phyloP scores from a whole-genome alignment of 2,797 vertebrate species.

The Myotis daubentonii region DNA sequence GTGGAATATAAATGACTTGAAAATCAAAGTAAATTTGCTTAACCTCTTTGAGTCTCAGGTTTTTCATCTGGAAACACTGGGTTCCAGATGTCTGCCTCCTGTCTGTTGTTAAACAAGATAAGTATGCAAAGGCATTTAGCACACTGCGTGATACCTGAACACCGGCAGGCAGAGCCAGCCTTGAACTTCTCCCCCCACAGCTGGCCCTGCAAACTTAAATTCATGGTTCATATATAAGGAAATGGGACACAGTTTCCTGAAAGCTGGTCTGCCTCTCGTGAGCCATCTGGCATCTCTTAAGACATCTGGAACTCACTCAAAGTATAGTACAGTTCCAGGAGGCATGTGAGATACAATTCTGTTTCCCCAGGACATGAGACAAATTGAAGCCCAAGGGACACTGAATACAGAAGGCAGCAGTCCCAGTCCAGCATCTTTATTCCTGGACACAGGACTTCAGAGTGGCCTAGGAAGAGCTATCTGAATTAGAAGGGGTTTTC shows the following conservation, averaged over 20 bases:
- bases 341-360: constrained; percentile 62
- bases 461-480: neutral
- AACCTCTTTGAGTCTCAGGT: constrained; percentile 40
- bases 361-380: constrained; percentile 52
- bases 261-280: constrained; percentile 64
- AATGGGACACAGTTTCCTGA: constrained; percentile 66
- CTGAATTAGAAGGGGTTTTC: neutral
- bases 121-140: constrained; percentile 9
- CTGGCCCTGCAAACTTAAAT: constrained; percentile 42
- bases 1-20: neutral
- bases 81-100: constrained; percentile 34
- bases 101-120: constrained; percentile 38
- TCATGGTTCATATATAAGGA: constrained; percentile 54
- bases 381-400: constrained; percentile 56
- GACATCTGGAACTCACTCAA: constrained; percentile 74
- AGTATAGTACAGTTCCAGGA: constrained; percentile 62
- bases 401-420: neutral
- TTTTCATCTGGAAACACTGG: constrained; percentile 32
- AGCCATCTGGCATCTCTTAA: constrained; percentile 75
- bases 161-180: neutral
- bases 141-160: neutral
- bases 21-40: constrained; percentile 50
- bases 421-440: neutral
- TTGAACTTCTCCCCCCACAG: neutral
- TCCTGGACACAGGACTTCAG: neutral